Base-by-base conservation (phyloP, 2,113 vertebrate species). In the Puffinus mauretanicus region DNA sequence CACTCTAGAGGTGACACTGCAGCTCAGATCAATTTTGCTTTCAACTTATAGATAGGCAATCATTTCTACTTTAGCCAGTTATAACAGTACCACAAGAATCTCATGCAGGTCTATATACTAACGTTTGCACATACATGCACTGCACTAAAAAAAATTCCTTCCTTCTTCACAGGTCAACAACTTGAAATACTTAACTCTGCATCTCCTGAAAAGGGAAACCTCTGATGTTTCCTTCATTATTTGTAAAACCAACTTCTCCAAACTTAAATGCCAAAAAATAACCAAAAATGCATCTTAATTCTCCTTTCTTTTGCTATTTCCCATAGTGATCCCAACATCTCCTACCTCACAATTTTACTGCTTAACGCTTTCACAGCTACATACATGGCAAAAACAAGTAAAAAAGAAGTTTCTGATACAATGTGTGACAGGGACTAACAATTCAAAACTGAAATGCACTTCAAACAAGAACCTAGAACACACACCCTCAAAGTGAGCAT, bases 11-110 rank as follows among this genome's bases (percentile, higher is more conserved):
- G 88, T 96, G 72, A 95, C 82, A 95, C 87, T 61, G 62, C 66
- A 95, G 64, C 71, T 81, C 82, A 67, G 82, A 97, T 95, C 89
- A 97, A 80, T 97, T 96, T 78, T 86, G n/a, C n/a, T n/a, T n/a
- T n/a, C n/a, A n/a, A n/a, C n/a, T n/a, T n/a, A n/a, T n/a, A 96
- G 71, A 82, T 9, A 82, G 71, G 36, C n/a, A 95, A 80, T 95
- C 69, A 85, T 47, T 95, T 90, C 88, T 73, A 62, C 64, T 70
- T 82, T 14, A 78, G 76, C 0, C 0, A 90, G 61, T 60, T 92
- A 12, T 46, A 88, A 26, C 25, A 65, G 54, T 17, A 73, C 32
- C 29, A 57, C 32, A 89, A 72, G 36, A 42, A 27, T 26, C 66
- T 72, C 71, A 57, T 4, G 0, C 61, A 34, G 21, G 36, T 85